phyloP scores from a whole-genome alignment of 2,113 vertebrate species.

The Sterrhoptilus dennistouni region DNA sequence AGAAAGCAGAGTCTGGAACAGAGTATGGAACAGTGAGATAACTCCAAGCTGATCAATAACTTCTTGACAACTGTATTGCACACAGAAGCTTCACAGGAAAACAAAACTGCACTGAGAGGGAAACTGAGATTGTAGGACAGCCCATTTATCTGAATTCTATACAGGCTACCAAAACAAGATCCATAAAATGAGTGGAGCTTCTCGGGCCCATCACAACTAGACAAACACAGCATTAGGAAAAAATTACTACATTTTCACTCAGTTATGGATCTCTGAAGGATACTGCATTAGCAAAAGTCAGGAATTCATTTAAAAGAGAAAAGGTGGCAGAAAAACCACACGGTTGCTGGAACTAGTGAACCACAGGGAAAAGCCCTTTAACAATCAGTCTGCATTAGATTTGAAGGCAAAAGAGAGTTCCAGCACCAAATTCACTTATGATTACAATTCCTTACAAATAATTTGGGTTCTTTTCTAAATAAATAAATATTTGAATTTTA shows the following conservation, averaged over 20 bases:
- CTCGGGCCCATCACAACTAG: neutral
- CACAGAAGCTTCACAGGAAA: neutral
- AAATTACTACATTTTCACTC: neutral
- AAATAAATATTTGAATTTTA: neutral
- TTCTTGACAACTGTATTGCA: neutral
- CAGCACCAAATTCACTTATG: neutral
- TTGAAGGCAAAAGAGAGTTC: neutral
- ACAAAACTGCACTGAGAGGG: neutral
- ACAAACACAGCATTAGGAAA: neutral
- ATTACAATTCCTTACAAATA: neutral
- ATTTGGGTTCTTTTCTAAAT: neutral
- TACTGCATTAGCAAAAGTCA: neutral
- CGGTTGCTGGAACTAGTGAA: neutral
- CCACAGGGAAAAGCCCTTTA: neutral
- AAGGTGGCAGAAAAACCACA: neutral
- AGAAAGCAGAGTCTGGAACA: neutral
- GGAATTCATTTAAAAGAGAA: neutral
- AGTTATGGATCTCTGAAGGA: neutral
- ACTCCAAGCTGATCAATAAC: neutral
- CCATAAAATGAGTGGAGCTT: neutral
- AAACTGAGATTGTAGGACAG: neutral
- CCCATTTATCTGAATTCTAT: neutral
- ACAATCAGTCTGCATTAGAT: neutral
- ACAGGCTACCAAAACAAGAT: neutral
- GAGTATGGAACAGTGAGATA: neutral